phyloP scores from a whole-genome alignment of 1,140 invertebrate species.

The Adoxophyes honmai region DNA sequence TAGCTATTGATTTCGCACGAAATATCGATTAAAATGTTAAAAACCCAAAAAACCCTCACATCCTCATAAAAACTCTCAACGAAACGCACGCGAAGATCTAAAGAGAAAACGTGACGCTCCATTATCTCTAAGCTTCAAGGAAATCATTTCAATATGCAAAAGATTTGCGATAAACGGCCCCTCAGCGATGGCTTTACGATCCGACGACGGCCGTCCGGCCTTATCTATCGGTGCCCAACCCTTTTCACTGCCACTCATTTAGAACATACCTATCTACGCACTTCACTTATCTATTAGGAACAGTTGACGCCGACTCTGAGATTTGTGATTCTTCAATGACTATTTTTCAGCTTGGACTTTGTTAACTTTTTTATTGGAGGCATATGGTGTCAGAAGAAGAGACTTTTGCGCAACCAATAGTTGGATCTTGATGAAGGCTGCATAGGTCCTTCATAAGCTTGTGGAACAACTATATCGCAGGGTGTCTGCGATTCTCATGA shows the following conservation, averaged over 20 bases:
- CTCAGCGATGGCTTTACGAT: conserved; percentile 49
- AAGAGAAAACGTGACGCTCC: neutral
- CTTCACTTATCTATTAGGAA: conserved; percentile 9
- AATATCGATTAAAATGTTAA: too few relatives aligned
- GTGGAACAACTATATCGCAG: too few relatives aligned
- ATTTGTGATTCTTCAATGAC: neutral
- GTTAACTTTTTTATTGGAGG: too few relatives aligned
- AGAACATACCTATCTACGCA: conserved; percentile 4
- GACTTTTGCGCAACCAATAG: too few relatives aligned
- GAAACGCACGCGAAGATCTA: too few relatives aligned
- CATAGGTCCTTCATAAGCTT: too few relatives aligned
- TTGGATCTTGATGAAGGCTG: too few relatives aligned
- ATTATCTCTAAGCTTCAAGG: conserved; percentile 22
- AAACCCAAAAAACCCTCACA: too few relatives aligned
- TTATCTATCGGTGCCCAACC: conserved; percentile 59
- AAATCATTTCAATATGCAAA: conserved; percentile 50
- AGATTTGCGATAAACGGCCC: conserved; percentile 55
- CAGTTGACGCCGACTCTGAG: neutral
- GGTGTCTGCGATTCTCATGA: too few relatives aligned
- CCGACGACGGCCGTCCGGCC: conserved; percentile 55
- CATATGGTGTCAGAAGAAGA: too few relatives aligned
- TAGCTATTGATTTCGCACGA: too few relatives aligned
- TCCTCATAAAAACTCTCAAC: too few relatives aligned
- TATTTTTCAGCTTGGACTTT: neutral
- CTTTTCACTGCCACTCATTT: conserved; percentile 48